Evolutionary conservation across 2,113 vertebrate genomes (phyloP), one percentile per base, ranked within the genome.

Genomic region (Pan troglodytes): DNA sequence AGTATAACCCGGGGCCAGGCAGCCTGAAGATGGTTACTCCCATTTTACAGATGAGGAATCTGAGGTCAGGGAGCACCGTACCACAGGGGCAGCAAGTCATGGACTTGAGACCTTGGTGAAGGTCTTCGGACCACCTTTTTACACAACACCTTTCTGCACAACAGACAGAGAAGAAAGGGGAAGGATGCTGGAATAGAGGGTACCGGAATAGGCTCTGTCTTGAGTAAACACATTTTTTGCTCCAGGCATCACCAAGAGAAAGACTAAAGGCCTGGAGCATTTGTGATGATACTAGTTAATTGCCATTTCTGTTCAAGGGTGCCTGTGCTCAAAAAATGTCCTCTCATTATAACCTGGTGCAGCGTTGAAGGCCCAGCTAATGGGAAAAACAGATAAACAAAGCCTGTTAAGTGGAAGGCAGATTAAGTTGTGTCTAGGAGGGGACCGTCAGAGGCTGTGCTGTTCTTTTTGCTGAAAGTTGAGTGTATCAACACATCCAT

Each of bases 1-100:
- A 10, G 80, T 30, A 13, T 35, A 2, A 18, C 3, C 0, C 0
- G 8, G 72, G 25, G 32, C 20, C 52, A 2, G 10, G 67, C 50
- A 30, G 50, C n/a, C 8, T 6, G 1, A 18, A n/a, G n/a, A 7
- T 0, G 14, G 11, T 1, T 2, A 27, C 59, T 35, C 52, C 68
- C 50, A 43, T 45, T 23, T 50, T n/a, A 11, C 20, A 25, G 35
- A 43, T 3, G 45, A 40, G 30, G 32, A 43, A 38, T 30, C 70
- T 75, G 80, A 88, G 68, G 14, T 8, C 22, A 2, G 72, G 83
- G 45, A 25, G 8, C 8, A 14, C 64, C 8, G 0, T 1, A 4
- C 6, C 76, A 32, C 22, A 4, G 9, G 20, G 22, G 30, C 20
- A 84, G 50, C 20, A 14, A 67, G 23, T 6, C 3, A 0, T 13